These are phyloP conservation scores for Bradypodion ventrale DNA, from an alignment of 2,797 vertebrate species.

Conservation along the genomic window DNA sequence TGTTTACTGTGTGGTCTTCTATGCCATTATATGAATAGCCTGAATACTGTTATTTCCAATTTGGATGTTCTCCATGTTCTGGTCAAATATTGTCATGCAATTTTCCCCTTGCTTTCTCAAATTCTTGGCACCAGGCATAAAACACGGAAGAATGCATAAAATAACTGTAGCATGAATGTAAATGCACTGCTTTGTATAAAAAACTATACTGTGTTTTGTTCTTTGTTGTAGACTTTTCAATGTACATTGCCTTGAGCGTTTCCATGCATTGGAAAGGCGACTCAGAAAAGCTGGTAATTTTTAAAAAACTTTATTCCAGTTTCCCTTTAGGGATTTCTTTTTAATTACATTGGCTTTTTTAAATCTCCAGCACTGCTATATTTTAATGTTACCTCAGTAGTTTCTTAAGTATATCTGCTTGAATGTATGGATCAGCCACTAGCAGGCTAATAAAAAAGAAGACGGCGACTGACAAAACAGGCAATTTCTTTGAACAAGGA, in stretches of 20 bases:
- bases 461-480: not conserved
- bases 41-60: conserved; percentile 66
- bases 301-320: not conserved
- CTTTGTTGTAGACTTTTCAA: not conserved
- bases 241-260: not conserved
- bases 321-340: not conserved
- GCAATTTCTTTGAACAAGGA: not conserved
- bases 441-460: not conserved
- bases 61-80: conserved; percentile 66
- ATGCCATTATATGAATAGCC: conserved; percentile 60
- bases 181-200: conserved; percentile 28
- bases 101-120: conserved; percentile 47
- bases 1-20: conserved; percentile 65
- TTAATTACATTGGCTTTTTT: not conserved
- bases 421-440: not conserved
- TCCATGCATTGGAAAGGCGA: not conserved
- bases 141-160: conserved; percentile 40
- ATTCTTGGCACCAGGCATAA: conserved; percentile 51
- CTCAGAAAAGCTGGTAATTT: not conserved
- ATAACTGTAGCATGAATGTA: not conserved
- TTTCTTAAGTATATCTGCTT: not conserved
- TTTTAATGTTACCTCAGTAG: not conserved
- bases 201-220: conserved; percentile 30
- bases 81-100: conserved; percentile 60
- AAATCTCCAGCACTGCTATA: not conserved